phyloP scores from a whole-genome alignment of 2,113 vertebrate genomes.

The Xiphophorus maculatus region DNA sequence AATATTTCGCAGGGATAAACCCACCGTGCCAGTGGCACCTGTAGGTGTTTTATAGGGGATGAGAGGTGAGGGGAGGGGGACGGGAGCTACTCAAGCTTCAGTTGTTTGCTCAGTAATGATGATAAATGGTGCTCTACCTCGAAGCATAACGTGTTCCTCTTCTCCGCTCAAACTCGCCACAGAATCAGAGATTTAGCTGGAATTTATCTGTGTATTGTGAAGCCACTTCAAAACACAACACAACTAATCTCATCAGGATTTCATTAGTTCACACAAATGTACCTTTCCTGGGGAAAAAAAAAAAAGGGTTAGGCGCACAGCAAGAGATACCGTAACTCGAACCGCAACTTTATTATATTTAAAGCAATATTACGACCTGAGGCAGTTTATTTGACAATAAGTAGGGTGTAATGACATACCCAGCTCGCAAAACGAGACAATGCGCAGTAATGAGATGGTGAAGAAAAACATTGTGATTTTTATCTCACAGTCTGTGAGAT shows the following conservation, averaged over 20 bases:
- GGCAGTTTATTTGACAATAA: neutral
- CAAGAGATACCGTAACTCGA: neutral
- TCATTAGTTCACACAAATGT: conserved; percentile 3
- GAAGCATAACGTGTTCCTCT: conserved; percentile 34
- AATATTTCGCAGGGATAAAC: conserved; percentile 15
- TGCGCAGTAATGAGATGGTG: too few species aligned
- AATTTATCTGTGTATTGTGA: conserved; percentile 20
- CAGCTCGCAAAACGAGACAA: too few species aligned
- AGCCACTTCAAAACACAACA: neutral
- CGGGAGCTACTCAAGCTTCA: conserved; percentile 8
- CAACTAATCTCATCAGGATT: conserved; percentile 16
- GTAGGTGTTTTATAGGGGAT: conserved; percentile 21
- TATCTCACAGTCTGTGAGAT: too few species aligned
- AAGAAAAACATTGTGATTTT: too few species aligned
- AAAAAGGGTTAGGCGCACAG: neutral
- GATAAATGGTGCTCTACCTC: conserved; percentile 47
- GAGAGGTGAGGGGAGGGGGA: conserved; percentile 15
- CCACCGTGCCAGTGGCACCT: conserved; percentile 16
- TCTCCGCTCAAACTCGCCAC: conserved; percentile 19
- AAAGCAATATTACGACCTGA: neutral
- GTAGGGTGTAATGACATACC: too few species aligned
- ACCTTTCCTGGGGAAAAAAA: neutral
- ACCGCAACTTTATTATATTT: neutral
- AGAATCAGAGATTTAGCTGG: conserved; percentile 15
- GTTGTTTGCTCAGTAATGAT: conserved; percentile 51